Base-by-base conservation (phyloP, 2,113 vertebrate species). In the Plecotus auritus region DNA sequence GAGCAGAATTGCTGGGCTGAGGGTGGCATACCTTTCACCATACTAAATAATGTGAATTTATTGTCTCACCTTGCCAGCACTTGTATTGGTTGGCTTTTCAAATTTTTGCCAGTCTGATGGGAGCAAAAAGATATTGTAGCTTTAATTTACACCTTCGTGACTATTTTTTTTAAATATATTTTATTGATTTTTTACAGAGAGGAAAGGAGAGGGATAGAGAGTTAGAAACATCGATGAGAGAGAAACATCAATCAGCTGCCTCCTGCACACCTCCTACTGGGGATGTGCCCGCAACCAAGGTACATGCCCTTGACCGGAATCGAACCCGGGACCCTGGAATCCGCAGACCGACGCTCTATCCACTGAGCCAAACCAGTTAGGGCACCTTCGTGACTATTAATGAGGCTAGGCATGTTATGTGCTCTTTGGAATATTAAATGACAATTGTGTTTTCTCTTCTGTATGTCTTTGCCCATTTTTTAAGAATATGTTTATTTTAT, bases 81-180 rank as follows among this genome's bases (percentile, higher is more conserved):
- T 45, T 30, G 32, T 26, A 28, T 14, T 14, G 40, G 45, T 4
- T 47, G 49, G 42, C 35, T 81, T 67, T 76, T 64, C 66, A 23
- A 56, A 74, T 81, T 51, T 56, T 76, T 91, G 73, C 72, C 56
- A 61, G n/a, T 76, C 47, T 61, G 30, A 40, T 54, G 73, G 49
- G 49, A 85, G 37, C n/a, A 51, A 78, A 95, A 85, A 72, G 37
- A 80, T 85, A 74, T 18, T n/a, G 23, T 81, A 51, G n/a, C 35
- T 88, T 89, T n/a, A 30, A 66, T 61, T 84, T 88, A 54, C 84
- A 91, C 88, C 88, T 91, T 76, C 30, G 69, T 64, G 66, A 85
- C 72, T 69, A 8, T 22, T 61, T n/a, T n/a, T n/a, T n/a, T n/a
- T n/a, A n/a, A n/a, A n/a, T n/a, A n/a, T n/a, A n/a, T n/a, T n/a